Evolutionary conservation across 2,888 invertebrate species (phyloP).

Genomic region (Tolmerus cingulatus): DNA sequence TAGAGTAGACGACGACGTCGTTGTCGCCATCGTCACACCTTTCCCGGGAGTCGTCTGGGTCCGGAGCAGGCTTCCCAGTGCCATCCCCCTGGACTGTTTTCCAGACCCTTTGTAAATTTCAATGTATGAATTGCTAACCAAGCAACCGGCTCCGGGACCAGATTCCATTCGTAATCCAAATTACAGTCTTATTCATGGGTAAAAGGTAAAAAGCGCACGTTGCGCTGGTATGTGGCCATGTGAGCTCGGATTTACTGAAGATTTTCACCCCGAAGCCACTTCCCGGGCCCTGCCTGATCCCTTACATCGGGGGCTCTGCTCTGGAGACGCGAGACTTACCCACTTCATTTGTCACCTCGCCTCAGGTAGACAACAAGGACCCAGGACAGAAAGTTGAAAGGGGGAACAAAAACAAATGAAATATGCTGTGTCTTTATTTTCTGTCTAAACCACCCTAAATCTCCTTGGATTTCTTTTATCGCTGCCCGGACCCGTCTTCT

Average conservation of each 20-base stretch:
- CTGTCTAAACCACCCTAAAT: constrained; percentile 20
- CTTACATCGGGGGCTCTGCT: background rate
- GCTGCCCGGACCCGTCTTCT: background rate
- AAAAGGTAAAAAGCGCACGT: constrained; percentile 18
- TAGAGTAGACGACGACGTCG: background rate
- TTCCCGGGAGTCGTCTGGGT: background rate
- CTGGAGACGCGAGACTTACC: constrained; percentile 15
- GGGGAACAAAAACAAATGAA: constrained; percentile 28
- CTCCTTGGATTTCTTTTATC: constrained; percentile 45
- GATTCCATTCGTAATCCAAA: constrained; percentile 13
- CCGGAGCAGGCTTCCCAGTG: background rate
- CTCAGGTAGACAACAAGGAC: constrained; percentile 21
- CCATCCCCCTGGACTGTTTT: background rate
- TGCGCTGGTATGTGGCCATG: background rate
- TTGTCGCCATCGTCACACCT: background rate
- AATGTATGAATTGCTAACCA: constrained; percentile 33
- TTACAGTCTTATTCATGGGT: constrained; percentile 30
- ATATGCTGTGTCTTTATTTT: constrained; percentile 38
- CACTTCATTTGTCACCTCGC: constrained; percentile 41
- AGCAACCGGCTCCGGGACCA: background rate
- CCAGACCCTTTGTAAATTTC: constrained; percentile 36
- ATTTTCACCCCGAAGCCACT: constrained; percentile 15
- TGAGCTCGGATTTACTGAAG: constrained; percentile 24
- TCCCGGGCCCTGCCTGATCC: background rate
- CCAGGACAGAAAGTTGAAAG: constrained; percentile 20